phyloP scores from a whole-genome alignment of 1,140 invertebrate species.

The Calliphora vicina region DNA sequence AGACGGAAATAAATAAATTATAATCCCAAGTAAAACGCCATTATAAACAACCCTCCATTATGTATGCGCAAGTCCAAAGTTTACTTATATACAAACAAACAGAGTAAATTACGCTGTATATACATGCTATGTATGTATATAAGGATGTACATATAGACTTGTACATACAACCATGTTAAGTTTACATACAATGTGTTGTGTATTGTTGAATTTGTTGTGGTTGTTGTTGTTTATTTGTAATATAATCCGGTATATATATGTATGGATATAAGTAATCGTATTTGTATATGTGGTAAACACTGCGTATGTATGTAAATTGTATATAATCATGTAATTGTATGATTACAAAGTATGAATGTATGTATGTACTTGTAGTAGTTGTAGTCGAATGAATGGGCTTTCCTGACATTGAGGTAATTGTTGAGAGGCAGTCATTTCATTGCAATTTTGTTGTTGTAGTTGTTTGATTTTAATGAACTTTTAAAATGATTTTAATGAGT shows the following conservation, averaged over 20 bases:
- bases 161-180: neutral
- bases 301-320: too few relatives aligned
- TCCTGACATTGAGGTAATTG: constrained; percentile 30
- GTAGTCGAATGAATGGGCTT: constrained; percentile 6
- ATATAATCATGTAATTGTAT: too few relatives aligned
- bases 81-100: neutral
- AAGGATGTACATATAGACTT: neutral
- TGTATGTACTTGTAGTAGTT: constrained; percentile 19
- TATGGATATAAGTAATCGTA: neutral
- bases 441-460: neutral
- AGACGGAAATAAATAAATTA: constrained; percentile 34
- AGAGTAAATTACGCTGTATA: neutral
- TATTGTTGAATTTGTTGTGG: neutral
- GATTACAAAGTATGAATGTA: neutral
- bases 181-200: neutral
- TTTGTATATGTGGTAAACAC: too few relatives aligned
- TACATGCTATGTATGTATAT: neutral
- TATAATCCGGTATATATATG: neutral
- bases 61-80: constrained; percentile 14
- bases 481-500: constrained; percentile 13
- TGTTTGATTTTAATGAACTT: neutral
- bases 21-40: constrained; percentile 20
- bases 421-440: neutral
- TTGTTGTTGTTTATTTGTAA: neutral
- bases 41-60: constrained; percentile 31